These are phyloP conservation scores for Marmota flaviventris DNA, from an alignment of 2,113 vertebrate genomes.

Conservation along the genomic window DNA sequence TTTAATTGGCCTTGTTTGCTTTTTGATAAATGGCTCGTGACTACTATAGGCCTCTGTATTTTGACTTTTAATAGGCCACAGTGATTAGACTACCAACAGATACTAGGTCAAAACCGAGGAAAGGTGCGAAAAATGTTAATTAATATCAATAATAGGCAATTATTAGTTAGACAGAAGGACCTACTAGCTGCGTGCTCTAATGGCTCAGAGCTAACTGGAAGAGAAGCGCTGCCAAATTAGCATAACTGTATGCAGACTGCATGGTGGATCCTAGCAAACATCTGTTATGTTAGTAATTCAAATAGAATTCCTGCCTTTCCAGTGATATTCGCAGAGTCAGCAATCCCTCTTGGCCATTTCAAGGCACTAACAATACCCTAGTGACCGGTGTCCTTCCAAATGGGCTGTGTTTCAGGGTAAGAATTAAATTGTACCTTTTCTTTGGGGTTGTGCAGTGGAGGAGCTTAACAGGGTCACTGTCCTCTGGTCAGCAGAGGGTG, in stretches of 20 bases:
- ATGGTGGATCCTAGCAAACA: slow-evolving; percentile 97
- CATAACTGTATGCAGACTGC: slow-evolving; percentile 97
- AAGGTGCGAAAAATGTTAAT: slow-evolving; percentile 99
- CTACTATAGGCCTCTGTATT: slow-evolving; percentile 92
- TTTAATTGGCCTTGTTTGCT: slow-evolving; percentile 99
- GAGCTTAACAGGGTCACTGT: slow-evolving; percentile 69
- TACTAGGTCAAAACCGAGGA: slow-evolving; percentile 96
- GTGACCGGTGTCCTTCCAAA: slow-evolving; percentile 91
- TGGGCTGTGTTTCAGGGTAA: slow-evolving; percentile 90
- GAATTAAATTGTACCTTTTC: slow-evolving; percentile 82
- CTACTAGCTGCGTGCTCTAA: slow-evolving; percentile 98
- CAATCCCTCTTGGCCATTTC: slow-evolving; percentile 95
- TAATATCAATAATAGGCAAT: slow-evolving; percentile 99
- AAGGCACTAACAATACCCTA: slow-evolving; percentile 94
- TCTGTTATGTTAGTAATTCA: slow-evolving; percentile 99
- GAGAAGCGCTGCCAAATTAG: slow-evolving; percentile 97
- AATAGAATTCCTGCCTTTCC: slow-evolving; percentile 96
- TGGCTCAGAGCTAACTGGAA: slow-evolving; percentile 97
- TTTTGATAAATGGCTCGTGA: slow-evolving; percentile 99
- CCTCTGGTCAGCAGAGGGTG: slow-evolving; percentile 46
- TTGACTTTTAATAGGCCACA: slow-evolving; percentile 97
- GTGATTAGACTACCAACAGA: slow-evolving; percentile 99
- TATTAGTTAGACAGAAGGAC: slow-evolving; percentile 99
- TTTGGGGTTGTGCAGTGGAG: slow-evolving; percentile 72
- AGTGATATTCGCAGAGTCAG: slow-evolving; percentile 96